Percentiles rank a stretch among this genome's conserved stretches.
Conservation (phyloP, 2,797 vertebrate genomes). For the Sparus aurata region DNA sequence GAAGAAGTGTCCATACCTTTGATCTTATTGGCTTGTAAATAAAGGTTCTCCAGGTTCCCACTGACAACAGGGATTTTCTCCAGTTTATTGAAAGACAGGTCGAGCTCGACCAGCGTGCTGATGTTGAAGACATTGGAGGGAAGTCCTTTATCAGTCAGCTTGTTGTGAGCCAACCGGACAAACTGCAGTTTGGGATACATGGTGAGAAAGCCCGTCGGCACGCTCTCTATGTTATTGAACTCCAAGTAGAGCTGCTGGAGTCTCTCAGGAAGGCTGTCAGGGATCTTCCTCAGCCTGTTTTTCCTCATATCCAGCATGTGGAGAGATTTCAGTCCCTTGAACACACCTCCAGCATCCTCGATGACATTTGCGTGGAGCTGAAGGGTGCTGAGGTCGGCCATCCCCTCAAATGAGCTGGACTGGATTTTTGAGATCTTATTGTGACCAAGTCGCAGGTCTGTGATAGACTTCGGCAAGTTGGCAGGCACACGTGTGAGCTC, state of each 20-base stretch:
- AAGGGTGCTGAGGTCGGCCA: slow-evolving; percentile 88
- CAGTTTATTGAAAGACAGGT: slow-evolving; percentile 95
- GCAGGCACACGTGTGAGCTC: slow-evolving; percentile 90
- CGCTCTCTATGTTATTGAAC: slow-evolving; percentile 89
- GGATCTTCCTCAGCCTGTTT: slow-evolving; percentile 91
- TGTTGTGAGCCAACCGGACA: slow-evolving; percentile 93
- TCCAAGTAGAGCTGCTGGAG: slow-evolving; percentile 94
- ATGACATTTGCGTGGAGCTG: slow-evolving; percentile 91
- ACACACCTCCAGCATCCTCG: slow-evolving; percentile 86
- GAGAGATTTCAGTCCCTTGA: slow-evolving; percentile 91
- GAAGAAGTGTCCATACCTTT: slow-evolving; percentile 88
- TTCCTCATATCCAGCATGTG: slow-evolving; percentile 91
- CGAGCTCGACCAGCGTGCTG: slow-evolving; percentile 92
- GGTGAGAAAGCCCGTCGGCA: slow-evolving; percentile 89
- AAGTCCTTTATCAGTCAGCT: slow-evolving; percentile 91
- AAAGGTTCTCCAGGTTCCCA: slow-evolving; percentile 94
- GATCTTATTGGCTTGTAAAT: slow-evolving; percentile 95
- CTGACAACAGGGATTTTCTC: slow-evolving; percentile 92
- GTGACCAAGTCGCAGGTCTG: slow-evolving; percentile 89
- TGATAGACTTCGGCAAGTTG: slow-evolving; percentile 90
- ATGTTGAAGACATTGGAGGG: slow-evolving; percentile 92
- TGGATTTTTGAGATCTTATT: slow-evolving; percentile 91
- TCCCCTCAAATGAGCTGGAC: slow-evolving; percentile 85
- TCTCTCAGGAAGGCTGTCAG: slow-evolving; percentile 85
- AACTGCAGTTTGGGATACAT: slow-evolving; percentile 88